phyloP scores from a whole-genome alignment of 2,113 vertebrate species.

The Columba livia region DNA sequence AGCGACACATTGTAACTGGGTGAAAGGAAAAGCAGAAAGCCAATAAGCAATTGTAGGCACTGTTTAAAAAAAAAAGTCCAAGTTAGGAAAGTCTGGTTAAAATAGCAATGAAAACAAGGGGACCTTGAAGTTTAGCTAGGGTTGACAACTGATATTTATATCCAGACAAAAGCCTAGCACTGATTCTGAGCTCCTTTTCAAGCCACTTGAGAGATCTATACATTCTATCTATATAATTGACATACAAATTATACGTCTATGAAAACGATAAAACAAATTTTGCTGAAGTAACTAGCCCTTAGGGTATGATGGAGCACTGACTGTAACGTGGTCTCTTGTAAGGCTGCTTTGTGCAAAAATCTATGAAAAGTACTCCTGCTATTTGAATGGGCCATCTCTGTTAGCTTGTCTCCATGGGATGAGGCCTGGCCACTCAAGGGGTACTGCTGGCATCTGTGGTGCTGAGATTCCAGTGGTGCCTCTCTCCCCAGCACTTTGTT shows the following conservation, averaged over 20 bases:
- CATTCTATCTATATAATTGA: neutral
- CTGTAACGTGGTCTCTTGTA: neutral
- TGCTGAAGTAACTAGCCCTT: neutral
- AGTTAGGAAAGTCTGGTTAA: neutral
- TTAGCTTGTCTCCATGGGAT: neutral
- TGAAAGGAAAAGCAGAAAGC: neutral
- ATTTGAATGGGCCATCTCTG: neutral
- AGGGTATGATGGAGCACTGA: neutral
- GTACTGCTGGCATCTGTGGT: neutral
- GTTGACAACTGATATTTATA: neutral
- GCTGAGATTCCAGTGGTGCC: neutral
- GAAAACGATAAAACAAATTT: neutral
- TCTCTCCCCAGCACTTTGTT: neutral
- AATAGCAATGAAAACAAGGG: neutral
- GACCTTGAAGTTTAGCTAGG: neutral
- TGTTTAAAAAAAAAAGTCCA: neutral
- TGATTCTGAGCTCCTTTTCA: neutral
- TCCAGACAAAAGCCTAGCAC: neutral
- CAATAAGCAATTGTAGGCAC: neutral
- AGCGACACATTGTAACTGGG: neutral
- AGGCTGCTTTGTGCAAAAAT: neutral
- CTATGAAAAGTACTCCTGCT: accelerated
- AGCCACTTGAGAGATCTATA: neutral
- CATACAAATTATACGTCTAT: neutral
- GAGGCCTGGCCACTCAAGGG: neutral